Evolutionary conservation across 2,888 invertebrate species (phyloP).

Genomic region (Galeruca laticollis): DNA sequence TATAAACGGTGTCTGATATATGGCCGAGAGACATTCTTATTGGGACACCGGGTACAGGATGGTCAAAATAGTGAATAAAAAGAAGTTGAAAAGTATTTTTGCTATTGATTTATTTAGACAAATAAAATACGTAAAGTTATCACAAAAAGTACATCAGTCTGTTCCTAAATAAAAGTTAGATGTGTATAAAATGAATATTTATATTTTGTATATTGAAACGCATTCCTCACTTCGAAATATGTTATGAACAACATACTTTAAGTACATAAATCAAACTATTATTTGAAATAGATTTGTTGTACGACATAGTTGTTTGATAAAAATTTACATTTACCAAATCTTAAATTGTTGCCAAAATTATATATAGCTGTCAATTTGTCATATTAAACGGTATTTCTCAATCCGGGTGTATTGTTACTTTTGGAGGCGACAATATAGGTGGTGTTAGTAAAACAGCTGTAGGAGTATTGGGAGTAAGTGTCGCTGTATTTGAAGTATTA

Average conservation of each 20-base stretch:
- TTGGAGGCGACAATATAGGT: slow-evolving; percentile 47
- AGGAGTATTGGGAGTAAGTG: slow-evolving; percentile 39
- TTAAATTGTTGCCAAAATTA: too few species aligned
- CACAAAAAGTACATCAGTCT: slow-evolving; percentile 51
- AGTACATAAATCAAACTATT: too few species aligned
- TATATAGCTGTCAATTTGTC: background rate
- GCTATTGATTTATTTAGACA: slow-evolving; percentile 3
- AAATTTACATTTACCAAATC: too few species aligned
- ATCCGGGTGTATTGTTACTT: slow-evolving; percentile 14
- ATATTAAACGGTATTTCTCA: background rate
- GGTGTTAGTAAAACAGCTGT: slow-evolving; percentile 54
- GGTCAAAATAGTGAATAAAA: background rate
- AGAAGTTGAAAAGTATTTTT: background rate
- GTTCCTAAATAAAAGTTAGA: slow-evolving; percentile 22
- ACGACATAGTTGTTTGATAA: too few species aligned
- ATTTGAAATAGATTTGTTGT: too few species aligned
- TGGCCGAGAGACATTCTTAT: too few species aligned
- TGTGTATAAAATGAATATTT: background rate
- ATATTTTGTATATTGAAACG: background rate
- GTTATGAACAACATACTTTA: too few species aligned
- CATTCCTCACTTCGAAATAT: background rate
- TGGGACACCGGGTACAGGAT: too few species aligned
- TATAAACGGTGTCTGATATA: too few species aligned
- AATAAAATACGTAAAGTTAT: slow-evolving; percentile 42
- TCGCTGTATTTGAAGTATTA: slow-evolving; percentile 43